phyloP scores from a whole-genome alignment of 1,140 invertebrate genomes.

The Calycopis cecrops region DNA sequence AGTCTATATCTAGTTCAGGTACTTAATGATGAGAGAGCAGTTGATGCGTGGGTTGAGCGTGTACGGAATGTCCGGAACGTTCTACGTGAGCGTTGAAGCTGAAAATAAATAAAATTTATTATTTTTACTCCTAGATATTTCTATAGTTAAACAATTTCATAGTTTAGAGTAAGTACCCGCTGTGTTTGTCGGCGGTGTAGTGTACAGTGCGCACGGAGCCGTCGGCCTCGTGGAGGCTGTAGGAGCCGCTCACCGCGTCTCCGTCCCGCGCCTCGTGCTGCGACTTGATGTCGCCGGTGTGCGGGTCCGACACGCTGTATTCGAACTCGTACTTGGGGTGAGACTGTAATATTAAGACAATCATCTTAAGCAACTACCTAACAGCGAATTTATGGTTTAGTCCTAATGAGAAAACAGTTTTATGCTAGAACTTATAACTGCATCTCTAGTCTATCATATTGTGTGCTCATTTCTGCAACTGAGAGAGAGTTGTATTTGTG shows the following conservation, averaged over 20 bases:
- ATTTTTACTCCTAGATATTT: neutral
- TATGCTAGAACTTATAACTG: too few species aligned
- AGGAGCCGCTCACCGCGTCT: slow-evolving; percentile 46
- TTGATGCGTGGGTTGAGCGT: slow-evolving; percentile 23
- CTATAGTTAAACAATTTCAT: too few species aligned
- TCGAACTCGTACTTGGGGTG: slow-evolving; percentile 57
- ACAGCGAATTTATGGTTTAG: too few species aligned
- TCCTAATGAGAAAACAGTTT: too few species aligned
- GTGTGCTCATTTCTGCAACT: too few species aligned
- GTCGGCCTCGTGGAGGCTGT: slow-evolving; percentile 33
- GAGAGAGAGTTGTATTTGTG: too few species aligned
- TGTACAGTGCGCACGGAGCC: slow-evolving; percentile 34
- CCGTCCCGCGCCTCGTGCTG: slow-evolving; percentile 49
- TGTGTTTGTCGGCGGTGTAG: slow-evolving; percentile 31
- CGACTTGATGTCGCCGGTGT: slow-evolving; percentile 49
- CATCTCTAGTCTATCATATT: too few species aligned
- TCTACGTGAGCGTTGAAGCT: slow-evolving; percentile 39
- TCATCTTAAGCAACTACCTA: too few species aligned
- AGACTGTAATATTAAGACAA: slow-evolving; percentile 7
- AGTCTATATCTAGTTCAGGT: too few species aligned
- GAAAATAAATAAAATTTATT: slow-evolving; percentile 10
- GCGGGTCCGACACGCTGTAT: slow-evolving; percentile 55
- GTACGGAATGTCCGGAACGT: slow-evolving; percentile 27
- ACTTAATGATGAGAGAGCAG: slow-evolving; percentile 26
- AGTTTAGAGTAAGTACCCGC: slow-evolving; percentile 41